Percentiles rank a stretch among this genome's conserved stretches.
Evolutionary conservation across 2,113 vertebrate genomes (phyloP).

Genomic region (Anguilla japonica): DNA sequence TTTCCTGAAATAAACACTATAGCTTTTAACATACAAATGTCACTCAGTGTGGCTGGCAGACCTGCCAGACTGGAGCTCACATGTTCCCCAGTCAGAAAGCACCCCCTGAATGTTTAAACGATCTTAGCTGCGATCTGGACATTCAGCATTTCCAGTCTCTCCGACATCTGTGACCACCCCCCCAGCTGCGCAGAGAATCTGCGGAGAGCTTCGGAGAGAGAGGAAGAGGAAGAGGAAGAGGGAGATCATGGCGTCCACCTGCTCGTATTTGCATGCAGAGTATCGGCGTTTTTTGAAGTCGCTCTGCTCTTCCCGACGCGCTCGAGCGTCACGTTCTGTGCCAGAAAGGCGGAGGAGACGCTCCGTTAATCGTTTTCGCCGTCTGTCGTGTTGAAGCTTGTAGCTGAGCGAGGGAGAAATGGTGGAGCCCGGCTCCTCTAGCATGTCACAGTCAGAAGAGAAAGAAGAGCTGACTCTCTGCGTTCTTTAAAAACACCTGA

Average conservation of each 20-base stretch:
- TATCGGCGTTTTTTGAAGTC: too few relatives aligned
- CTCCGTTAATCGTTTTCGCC: constrained; percentile 11
- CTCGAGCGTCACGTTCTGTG: too few relatives aligned
- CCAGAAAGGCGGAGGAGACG: background rate
- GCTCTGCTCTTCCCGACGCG: too few relatives aligned
- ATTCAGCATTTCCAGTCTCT: background rate
- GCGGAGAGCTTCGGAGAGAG: background rate
- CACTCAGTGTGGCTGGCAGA: too few relatives aligned
- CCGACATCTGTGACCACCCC: too few relatives aligned
- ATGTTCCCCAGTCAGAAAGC: background rate
- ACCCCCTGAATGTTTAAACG: background rate
- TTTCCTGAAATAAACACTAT: constrained; percentile 6
- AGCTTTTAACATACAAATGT: constrained; percentile 6
- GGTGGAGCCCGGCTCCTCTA: background rate
- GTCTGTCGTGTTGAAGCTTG: constrained; percentile 22
- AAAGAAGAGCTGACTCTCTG: background rate
- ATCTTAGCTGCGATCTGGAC: background rate
- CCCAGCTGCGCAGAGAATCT: background rate
- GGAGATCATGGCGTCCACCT: too few relatives aligned
- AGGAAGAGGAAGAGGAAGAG: too few relatives aligned
- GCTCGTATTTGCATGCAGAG: too few relatives aligned
- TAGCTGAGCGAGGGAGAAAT: background rate
- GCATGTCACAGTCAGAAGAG: background rate
- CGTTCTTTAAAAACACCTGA: background rate
- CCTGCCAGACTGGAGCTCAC: too few relatives aligned